Evolutionary conservation across 2,888 invertebrate genomes (phyloP).

Genomic region (Tachina lurida): DNA sequence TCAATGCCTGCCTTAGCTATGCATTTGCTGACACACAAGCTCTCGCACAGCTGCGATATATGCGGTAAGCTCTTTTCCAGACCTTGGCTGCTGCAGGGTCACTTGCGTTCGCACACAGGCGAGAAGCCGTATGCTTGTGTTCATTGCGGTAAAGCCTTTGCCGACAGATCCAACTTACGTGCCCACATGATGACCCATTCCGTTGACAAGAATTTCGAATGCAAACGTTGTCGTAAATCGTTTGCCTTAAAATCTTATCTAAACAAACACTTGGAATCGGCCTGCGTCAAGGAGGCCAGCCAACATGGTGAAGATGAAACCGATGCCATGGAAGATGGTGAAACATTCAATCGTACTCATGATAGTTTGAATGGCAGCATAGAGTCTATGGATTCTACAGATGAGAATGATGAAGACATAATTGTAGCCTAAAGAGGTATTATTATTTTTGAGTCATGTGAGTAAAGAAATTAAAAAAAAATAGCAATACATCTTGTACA

Average conservation of each 20-base stretch:
- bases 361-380: slow-evolving; percentile 42
- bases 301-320: slow-evolving; percentile 59
- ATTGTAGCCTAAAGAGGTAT: slow-evolving; percentile 79
- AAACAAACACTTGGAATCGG: slow-evolving; percentile 96
- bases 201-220: slow-evolving; percentile 93
- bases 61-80: slow-evolving; percentile 97
- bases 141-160: slow-evolving; percentile 96
- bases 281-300: slow-evolving; percentile 87
- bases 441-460: slow-evolving; percentile 12
- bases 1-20: slow-evolving; percentile 98
- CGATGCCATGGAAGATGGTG: slow-evolving; percentile 35
- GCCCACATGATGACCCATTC: slow-evolving; percentile 98
- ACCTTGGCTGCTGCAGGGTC: slow-evolving; percentile 96
- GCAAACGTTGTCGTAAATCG: slow-evolving; percentile 92
- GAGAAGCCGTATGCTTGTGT: slow-evolving; percentile 97
- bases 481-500: background rate
- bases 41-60: slow-evolving; percentile 94
- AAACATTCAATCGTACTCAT: slow-evolving; percentile 34
- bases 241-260: slow-evolving; percentile 98
- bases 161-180: slow-evolving; percentile 95
- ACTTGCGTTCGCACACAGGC: slow-evolving; percentile 94
- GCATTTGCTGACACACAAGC: slow-evolving; percentile 95
- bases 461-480: background rate
- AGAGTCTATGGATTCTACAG: slow-evolving; percentile 81
- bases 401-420: slow-evolving; percentile 82